A percentile compares a stretch with the other conserved stretches of the same genome.
These are phyloP conservation scores for Alauda arvensis DNA, from an alignment of 2,797 vertebrate genomes.

Conservation along the genomic window DNA sequence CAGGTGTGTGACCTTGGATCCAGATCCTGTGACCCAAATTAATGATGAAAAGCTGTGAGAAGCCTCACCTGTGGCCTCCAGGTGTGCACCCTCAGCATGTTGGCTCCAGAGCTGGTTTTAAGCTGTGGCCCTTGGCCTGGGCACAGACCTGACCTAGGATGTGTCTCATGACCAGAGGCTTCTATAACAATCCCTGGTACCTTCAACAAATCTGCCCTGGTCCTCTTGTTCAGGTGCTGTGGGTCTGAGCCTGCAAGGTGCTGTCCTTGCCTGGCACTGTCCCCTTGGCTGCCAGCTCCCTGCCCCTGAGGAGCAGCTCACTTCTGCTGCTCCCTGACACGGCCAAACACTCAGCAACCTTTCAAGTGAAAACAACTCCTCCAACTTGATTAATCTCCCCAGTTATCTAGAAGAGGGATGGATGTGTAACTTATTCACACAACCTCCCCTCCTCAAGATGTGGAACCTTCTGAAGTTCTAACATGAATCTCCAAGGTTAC, in stretches of 20 bases:
- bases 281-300: background rate
- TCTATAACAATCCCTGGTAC: background rate
- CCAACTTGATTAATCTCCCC: background rate
- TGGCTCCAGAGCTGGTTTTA: background rate
- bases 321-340: background rate
- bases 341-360: background rate
- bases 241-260: background rate
- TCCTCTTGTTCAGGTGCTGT: background rate
- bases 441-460: background rate
- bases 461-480: constrained; percentile 1
- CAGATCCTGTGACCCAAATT: background rate
- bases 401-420: background rate
- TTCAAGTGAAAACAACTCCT: background rate
- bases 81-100: background rate
- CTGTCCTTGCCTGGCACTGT: background rate
- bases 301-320: background rate
- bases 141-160: background rate
- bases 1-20: background rate
- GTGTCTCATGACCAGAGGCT: background rate
- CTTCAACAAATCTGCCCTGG: background rate
- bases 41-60: background rate
- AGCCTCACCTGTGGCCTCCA: background rate
- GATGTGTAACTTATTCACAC: background rate
- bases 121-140: background rate
- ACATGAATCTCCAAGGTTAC: constrained; percentile 66